A percentile compares a stretch with the other conserved stretches of the same genome.
Conservation (phyloP, 2,888 invertebrate genomes). For the Ormyrus thymus region DNA sequence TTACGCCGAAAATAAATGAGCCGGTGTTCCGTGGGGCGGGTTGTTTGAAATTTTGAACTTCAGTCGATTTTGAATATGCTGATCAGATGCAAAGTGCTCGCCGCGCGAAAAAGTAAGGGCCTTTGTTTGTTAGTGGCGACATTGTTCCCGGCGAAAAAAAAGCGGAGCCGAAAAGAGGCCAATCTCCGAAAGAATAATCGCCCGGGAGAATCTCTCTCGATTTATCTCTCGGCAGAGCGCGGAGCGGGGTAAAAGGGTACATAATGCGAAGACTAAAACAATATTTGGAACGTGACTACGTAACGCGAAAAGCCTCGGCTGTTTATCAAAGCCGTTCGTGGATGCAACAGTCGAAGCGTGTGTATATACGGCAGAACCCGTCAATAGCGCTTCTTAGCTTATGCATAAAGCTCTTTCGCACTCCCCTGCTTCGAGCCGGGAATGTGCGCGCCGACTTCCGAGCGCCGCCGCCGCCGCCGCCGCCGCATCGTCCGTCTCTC, state of each 20-base stretch:
- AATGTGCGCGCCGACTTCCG: conserved; percentile 29
- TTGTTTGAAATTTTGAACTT: too few species aligned
- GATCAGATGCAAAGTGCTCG: too few species aligned
- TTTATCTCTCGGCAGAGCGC: conserved; percentile 18
- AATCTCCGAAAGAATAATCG: conserved; percentile 28
- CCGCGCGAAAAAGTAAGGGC: too few species aligned
- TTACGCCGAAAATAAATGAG: too few species aligned
- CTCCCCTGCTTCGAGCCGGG: conserved; percentile 58
- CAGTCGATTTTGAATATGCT: too few species aligned
- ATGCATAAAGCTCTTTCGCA: conserved; percentile 71
- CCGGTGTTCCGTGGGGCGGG: too few species aligned
- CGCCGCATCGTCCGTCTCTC: conserved; percentile 57
- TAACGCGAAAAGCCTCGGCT: conserved; percentile 52
- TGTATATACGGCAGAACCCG: conserved; percentile 57
- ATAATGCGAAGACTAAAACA: conserved; percentile 55
- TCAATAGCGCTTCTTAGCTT: conserved; percentile 73
- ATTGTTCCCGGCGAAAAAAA: background rate
- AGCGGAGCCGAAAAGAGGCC: background rate
- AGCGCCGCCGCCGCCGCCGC: background rate
- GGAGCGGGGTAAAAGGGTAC: conserved; percentile 41
- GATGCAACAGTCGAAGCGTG: conserved; percentile 54
- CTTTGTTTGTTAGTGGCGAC: too few species aligned
- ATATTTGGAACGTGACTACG: conserved; percentile 57
- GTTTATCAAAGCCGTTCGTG: conserved; percentile 54
- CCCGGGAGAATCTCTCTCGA: conserved; percentile 10